phyloP scores from a whole-genome alignment of 2,888 invertebrate species.

The Andrena hattorfiana region DNA sequence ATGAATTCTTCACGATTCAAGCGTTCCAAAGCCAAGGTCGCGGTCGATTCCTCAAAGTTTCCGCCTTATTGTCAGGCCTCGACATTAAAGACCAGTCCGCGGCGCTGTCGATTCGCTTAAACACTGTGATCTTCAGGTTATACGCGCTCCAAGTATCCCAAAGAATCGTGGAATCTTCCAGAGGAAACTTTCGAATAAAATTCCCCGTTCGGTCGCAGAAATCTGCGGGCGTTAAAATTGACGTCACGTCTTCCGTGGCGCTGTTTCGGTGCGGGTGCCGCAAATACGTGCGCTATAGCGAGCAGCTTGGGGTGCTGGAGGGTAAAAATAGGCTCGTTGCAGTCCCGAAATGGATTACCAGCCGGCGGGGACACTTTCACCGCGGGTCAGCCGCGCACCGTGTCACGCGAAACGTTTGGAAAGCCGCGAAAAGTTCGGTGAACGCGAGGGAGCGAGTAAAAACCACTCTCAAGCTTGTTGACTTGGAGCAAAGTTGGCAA shows the following conservation, averaged over 20 bases:
- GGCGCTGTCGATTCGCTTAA: not conserved
- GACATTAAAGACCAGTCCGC: not conserved
- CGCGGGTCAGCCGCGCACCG: not conserved
- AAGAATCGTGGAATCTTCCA: not conserved
- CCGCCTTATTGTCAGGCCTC: not conserved
- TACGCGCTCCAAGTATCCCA: not conserved
- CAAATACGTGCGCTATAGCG: no score
- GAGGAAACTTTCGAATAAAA: no score
- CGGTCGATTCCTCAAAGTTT: constrained; percentile 22
- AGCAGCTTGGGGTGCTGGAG: no score
- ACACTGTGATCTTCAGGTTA: not conserved
- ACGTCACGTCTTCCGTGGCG: no score
- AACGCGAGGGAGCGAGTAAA: not conserved
- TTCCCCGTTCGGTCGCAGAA: not conserved
- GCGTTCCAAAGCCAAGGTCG: constrained; percentile 32
- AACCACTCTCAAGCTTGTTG: not conserved
- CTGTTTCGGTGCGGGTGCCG: no score
- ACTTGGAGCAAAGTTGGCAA: not conserved
- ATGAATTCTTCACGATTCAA: constrained; percentile 1
- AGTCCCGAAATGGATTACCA: constrained; percentile 9
- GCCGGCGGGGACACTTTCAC: constrained; percentile 30
- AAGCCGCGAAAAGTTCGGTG: not conserved
- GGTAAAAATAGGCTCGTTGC: constrained; percentile 2
- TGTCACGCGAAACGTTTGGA: constrained; percentile 17
- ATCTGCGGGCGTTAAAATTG: not conserved